phyloP scores from a whole-genome alignment of 1,140 invertebrate genomes.

The Drosophila navojoa region DNA sequence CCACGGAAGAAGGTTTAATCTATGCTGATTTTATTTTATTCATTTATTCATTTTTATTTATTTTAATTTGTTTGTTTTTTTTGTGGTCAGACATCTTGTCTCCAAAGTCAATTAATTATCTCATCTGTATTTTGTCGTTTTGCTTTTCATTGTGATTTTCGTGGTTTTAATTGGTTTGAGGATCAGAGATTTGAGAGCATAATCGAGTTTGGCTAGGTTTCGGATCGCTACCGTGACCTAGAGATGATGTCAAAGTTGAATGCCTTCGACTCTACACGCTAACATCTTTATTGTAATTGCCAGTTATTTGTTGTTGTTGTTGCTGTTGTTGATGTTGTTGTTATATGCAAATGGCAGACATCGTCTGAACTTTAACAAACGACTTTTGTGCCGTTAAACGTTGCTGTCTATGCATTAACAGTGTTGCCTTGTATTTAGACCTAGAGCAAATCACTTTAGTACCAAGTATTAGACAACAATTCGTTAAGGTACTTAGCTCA shows the following conservation, averaged over 20 bases:
- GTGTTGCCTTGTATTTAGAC: conserved; percentile 42
- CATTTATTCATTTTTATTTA: neutral
- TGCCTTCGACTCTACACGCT: conserved; percentile 59
- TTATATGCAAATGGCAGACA: conserved; percentile 41
- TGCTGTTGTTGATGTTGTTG: conserved; percentile 24
- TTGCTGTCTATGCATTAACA: conserved; percentile 11
- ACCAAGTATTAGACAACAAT: conserved; percentile 57
- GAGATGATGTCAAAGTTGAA: conserved; percentile 79
- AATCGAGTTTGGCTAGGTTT: neutral
- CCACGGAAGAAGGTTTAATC: conserved; percentile 42
- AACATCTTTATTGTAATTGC: conserved; percentile 61
- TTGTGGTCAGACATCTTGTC: conserved; percentile 17
- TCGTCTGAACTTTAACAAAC: conserved; percentile 65
- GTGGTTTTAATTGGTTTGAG: conserved; percentile 44
- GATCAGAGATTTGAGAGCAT: conserved; percentile 25
- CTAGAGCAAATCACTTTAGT: conserved; percentile 58
- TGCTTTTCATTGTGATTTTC: neutral
- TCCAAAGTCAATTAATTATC: conserved; percentile 42
- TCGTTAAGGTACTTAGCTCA: conserved; percentile 66
- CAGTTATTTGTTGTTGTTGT: conserved; percentile 14
- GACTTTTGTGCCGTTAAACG: conserved; percentile 40
- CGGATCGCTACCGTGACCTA: conserved; percentile 59
- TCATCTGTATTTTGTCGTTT: conserved; percentile 48
- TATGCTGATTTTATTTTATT: conserved; percentile 3
- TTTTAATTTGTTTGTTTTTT: too few relatives aligned